A percentile compares a stretch with the other conserved stretches of the same genome.
Evolutionary conservation across 2,797 vertebrate species (phyloP).

Genomic region (Hypotaenidia philippensis): DNA sequence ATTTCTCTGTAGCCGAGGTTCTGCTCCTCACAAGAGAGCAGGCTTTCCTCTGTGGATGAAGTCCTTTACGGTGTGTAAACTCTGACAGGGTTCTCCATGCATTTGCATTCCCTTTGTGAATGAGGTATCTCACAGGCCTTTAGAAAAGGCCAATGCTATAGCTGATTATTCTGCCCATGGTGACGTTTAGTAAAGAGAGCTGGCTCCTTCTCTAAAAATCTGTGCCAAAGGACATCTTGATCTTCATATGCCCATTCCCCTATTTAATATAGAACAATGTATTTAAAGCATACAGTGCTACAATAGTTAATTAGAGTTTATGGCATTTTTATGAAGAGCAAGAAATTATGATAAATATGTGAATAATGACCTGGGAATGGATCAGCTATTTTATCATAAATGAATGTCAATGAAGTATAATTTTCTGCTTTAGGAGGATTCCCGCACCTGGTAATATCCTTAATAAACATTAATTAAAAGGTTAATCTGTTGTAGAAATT

Average conservation of each 20-base stretch:
- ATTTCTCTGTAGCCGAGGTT: not conserved
- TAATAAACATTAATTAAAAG: conserved; percentile 88
- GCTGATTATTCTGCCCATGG: not conserved
- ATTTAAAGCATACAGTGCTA: not conserved
- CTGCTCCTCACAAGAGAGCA: not conserved
- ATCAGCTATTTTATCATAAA: conserved; percentile 75
- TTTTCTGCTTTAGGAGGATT: conserved; percentile 81
- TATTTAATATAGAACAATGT: not conserved
- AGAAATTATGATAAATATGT: conserved; percentile 55
- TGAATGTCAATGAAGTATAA: conserved; percentile 79
- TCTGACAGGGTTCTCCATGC: not conserved
- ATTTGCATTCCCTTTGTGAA: not conserved
- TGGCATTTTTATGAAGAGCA: conserved; percentile 11
- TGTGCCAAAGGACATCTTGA: not conserved
- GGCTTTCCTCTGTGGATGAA: not conserved
- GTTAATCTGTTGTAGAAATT: conserved; percentile 86
- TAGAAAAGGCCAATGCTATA: not conserved
- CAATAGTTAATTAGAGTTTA: conserved; percentile 30
- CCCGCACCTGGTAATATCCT: conserved; percentile 82
- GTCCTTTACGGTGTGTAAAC: not conserved
- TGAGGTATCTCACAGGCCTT: not conserved
- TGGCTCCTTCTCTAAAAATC: not conserved
- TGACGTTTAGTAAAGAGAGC: not conserved
- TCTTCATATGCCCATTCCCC: not conserved
- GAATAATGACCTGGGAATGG: conserved; percentile 69